Percentiles rank a stretch among this genome's conserved stretches.
Conservation (phyloP, 2,888 invertebrate genomes). For the Drosophila fungiperda region DNA sequence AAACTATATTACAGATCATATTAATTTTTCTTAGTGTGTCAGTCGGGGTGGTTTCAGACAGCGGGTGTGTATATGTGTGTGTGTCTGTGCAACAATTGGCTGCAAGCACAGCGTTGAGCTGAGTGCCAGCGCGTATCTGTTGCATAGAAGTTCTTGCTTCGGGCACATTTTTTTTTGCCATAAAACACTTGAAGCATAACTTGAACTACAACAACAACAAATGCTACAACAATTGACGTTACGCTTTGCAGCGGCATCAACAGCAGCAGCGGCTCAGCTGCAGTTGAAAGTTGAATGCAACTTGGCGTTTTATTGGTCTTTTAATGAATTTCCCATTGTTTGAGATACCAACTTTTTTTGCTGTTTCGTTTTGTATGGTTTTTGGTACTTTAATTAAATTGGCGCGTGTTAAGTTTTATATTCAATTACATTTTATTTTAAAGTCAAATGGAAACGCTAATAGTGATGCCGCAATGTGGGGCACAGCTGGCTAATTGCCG, state of each 20-base stretch:
- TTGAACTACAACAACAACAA: slow-evolving; percentile 44
- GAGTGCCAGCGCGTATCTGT: slow-evolving; percentile 43
- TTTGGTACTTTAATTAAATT: slow-evolving; percentile 52
- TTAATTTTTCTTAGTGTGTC: slow-evolving; percentile 1
- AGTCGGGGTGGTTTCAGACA: slow-evolving; percentile 7
- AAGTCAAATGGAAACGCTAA: slow-evolving; percentile 4
- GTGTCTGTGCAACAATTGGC: slow-evolving; percentile 68
- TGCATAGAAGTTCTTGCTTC: slow-evolving; percentile 49
- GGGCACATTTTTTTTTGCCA: slow-evolving; percentile 45
- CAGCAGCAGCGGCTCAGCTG: slow-evolving; percentile 29
- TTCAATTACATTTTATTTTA: slow-evolving; percentile 28
- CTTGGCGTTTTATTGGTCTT: slow-evolving; percentile 10
- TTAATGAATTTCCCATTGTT: slow-evolving; percentile 65
- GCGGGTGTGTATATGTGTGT: background rate
- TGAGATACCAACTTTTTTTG: slow-evolving; percentile 29
- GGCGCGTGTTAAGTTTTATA: slow-evolving; percentile 57
- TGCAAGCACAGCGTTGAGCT: slow-evolving; percentile 46
- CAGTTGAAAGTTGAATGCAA: slow-evolving; percentile 68
- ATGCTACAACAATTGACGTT: slow-evolving; percentile 51
- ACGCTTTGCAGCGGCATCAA: slow-evolving; percentile 51
- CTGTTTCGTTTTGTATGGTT: slow-evolving; percentile 16
- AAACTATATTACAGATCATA: background rate
- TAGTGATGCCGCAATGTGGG: slow-evolving; percentile 49
- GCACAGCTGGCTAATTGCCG: slow-evolving; percentile 61
- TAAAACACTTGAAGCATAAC: slow-evolving; percentile 77